phyloP scores from a whole-genome alignment of 2,113 vertebrate genomes.

The Chamaea fasciata region DNA sequence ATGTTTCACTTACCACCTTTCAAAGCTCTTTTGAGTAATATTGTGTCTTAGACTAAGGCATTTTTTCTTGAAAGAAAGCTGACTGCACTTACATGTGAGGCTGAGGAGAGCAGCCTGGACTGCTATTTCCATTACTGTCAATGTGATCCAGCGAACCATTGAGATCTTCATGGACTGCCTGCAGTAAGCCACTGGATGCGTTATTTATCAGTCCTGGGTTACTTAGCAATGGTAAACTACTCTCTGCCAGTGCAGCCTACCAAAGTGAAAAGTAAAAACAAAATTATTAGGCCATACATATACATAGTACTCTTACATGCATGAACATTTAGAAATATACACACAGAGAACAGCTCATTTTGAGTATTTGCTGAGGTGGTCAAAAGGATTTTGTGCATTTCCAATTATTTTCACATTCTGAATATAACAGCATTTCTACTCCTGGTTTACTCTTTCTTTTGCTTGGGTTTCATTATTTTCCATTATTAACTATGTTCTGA shows the following conservation, averaged over 20 bases:
- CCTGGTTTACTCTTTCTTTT: constrained; percentile 3
- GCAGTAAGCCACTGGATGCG: constrained; percentile 88
- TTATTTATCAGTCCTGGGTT: constrained; percentile 93
- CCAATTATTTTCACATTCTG: neutral
- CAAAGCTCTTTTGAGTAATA: constrained; percentile 28
- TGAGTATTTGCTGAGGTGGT: neutral
- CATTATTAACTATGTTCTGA: neutral
- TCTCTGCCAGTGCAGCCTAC: constrained; percentile 96
- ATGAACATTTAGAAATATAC: neutral
- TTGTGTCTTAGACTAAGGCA: neutral
- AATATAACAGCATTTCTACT: neutral
- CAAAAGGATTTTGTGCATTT: neutral
- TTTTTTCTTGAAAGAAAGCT: neutral
- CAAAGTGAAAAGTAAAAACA: constrained; percentile 20
- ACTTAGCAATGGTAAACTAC: constrained; percentile 94
- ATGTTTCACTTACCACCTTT: constrained; percentile 1
- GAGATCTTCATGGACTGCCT: constrained; percentile 90
- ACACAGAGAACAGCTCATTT: neutral
- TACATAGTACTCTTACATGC: neutral
- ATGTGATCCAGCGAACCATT: constrained; percentile 95
- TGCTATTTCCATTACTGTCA: constrained; percentile 97
- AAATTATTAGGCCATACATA: neutral
- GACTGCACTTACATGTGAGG: constrained; percentile 90
- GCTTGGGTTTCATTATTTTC: neutral
- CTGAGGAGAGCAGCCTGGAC: constrained; percentile 93